phyloP scores from a whole-genome alignment of 2,113 vertebrate genomes.

The Podiceps cristatus region DNA sequence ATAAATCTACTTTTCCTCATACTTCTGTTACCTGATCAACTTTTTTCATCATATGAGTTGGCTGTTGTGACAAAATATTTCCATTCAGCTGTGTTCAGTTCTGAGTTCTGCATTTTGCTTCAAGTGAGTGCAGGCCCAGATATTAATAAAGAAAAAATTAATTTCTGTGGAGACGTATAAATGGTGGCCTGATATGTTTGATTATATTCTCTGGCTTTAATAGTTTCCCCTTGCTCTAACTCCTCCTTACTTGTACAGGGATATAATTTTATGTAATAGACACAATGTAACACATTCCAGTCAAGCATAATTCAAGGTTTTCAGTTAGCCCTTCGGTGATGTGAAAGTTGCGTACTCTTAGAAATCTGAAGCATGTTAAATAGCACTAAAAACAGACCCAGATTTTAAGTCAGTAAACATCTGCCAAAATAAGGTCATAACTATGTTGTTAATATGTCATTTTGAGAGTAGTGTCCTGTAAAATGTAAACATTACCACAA shows the following conservation, averaged over 20 bases:
- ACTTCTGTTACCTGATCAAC: background rate
- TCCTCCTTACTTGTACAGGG: background rate
- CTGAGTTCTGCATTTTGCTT: background rate
- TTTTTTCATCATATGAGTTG: background rate
- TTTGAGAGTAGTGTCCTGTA: background rate
- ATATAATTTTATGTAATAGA: background rate
- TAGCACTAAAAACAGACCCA: background rate
- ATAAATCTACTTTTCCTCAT: background rate
- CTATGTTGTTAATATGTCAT: background rate
- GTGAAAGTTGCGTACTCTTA: background rate
- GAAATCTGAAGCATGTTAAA: background rate
- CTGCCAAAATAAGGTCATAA: background rate
- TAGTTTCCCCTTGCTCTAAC: background rate
- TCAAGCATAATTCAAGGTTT: background rate
- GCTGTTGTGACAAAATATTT: background rate
- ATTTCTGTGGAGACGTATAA: background rate
- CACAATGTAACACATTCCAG: background rate
- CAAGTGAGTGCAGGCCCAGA: background rate
- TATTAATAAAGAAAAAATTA: conserved; percentile 1
- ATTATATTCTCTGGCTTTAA: background rate
- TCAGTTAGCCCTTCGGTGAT: background rate
- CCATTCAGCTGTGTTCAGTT: background rate
- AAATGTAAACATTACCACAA: background rate
- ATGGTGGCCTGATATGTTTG: background rate
- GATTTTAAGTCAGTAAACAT: background rate